A percentile compares a stretch with the other conserved stretches of the same genome.
phyloP scores from a whole-genome alignment of 2,113 vertebrate species.

The Rhegmatorhina hoffmannsi region DNA sequence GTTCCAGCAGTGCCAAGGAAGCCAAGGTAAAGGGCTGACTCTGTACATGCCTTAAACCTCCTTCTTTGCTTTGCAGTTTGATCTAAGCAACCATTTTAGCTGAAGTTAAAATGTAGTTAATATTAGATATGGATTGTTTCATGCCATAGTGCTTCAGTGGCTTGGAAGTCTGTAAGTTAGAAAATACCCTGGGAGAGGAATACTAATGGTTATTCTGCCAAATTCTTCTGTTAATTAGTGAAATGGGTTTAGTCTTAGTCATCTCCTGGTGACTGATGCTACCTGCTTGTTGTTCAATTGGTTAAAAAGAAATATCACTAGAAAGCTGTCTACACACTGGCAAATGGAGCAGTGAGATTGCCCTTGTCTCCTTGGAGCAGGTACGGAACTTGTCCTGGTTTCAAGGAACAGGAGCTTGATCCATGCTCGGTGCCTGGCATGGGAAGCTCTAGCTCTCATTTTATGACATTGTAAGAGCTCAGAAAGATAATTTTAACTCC shows the following conservation, averaged over 20 bases:
- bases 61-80: background rate
- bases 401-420: background rate
- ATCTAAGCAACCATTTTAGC: background rate
- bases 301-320: background rate
- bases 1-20: constrained; percentile 82
- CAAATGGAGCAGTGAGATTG: background rate
- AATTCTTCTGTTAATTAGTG: background rate
- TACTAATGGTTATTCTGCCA: background rate
- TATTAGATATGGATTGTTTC: background rate
- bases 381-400: background rate
- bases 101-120: background rate
- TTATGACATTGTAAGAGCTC: background rate
- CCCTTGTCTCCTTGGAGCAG: background rate
- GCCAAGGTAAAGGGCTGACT: constrained; percentile 78
- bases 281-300: background rate
- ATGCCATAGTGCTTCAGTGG: background rate
- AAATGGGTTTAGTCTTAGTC: background rate
- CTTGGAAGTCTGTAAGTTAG: background rate
- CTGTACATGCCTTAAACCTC: background rate
- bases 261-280: background rate
- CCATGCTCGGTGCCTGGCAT: background rate
- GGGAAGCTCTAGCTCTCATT: background rate
- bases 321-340: background rate
- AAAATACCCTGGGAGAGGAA: background rate
- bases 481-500: background rate